Conservation (phyloP, 2,797 vertebrate genomes). For the Tauraco hartlaubi region DNA sequence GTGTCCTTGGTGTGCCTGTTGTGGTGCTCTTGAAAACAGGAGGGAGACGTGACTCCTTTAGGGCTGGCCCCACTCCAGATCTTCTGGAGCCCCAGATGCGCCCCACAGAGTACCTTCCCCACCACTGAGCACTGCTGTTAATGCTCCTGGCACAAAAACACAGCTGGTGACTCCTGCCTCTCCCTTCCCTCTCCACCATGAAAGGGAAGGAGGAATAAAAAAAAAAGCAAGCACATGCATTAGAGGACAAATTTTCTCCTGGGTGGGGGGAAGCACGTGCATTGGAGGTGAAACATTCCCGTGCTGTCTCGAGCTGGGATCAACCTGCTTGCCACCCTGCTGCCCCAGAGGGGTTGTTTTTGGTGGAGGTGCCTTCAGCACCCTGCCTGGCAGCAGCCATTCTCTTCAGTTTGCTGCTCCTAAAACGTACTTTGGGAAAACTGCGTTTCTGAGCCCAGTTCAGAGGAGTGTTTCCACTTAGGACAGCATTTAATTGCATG, state of each 20-base stretch:
- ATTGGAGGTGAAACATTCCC: not conserved
- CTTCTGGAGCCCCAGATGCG: constrained; percentile 15
- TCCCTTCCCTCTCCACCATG: not conserved
- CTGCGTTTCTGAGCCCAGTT: not conserved
- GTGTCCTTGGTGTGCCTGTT: not conserved
- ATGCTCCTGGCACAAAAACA: not conserved
- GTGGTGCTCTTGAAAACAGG: constrained; percentile 7
- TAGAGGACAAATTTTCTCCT: not conserved
- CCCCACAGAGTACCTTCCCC: constrained; percentile 3
- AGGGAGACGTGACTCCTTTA: not conserved
- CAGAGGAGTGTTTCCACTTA: not conserved
- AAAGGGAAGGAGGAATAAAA: not conserved
- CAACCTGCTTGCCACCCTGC: not conserved
- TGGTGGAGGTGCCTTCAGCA: not conserved
- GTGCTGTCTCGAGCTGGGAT: not conserved
- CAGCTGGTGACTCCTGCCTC: not conserved
- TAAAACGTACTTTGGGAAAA: not conserved
- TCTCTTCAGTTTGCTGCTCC: not conserved
- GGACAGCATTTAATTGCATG: not conserved
- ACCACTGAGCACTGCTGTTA: not conserved
- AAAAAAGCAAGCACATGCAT: too few species aligned
- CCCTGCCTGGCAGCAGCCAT: not conserved
- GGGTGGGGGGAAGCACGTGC: not conserved
- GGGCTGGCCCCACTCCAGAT: constrained; percentile 30
- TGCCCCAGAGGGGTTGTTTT: not conserved